These are phyloP conservation scores for Leucophenga montana DNA, from an alignment of 2,888 invertebrate species.

Conservation along the genomic window DNA sequence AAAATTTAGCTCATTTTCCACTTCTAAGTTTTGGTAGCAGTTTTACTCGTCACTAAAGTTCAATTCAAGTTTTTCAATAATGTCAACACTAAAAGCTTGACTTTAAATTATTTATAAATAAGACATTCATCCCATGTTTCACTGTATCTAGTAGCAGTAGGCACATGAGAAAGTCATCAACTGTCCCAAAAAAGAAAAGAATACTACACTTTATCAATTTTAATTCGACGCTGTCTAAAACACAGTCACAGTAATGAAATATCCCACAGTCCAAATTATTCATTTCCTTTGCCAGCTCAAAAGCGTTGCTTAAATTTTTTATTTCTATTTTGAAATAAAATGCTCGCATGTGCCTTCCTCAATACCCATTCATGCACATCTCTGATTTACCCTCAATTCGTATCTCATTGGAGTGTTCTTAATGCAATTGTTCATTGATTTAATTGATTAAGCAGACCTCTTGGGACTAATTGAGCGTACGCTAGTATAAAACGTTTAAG, in stretches of 20 bases:
- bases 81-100: too few relatives aligned
- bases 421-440: conserved; percentile 25
- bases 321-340: not conserved
- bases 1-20: too few relatives aligned
- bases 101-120: too few relatives aligned
- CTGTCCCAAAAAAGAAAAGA: not conserved
- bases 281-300: conserved; percentile 12
- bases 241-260: not conserved
- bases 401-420: conserved; percentile 1
- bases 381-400: too few relatives aligned
- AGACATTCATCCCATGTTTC: too few relatives aligned
- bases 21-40: too few relatives aligned
- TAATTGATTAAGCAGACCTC: conserved; percentile 20
- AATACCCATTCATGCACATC: not conserved
- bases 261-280: conserved; percentile 14
- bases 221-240: conserved; percentile 9
- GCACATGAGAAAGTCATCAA: not conserved
- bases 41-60: too few relatives aligned
- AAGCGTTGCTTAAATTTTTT: not conserved
- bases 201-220: conserved; percentile 19
- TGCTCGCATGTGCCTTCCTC: not conserved
- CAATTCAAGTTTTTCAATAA: too few relatives aligned
- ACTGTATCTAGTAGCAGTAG: too few relatives aligned
- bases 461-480: conserved; percentile 3
- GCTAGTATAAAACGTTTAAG: conserved; percentile 5